Percentiles rank a stretch among this genome's conserved stretches.
These are phyloP conservation scores for Stylophora pistillata DNA, from an alignment of 64 coral and sea anemone genomes.

Conservation along the genomic window DNA sequence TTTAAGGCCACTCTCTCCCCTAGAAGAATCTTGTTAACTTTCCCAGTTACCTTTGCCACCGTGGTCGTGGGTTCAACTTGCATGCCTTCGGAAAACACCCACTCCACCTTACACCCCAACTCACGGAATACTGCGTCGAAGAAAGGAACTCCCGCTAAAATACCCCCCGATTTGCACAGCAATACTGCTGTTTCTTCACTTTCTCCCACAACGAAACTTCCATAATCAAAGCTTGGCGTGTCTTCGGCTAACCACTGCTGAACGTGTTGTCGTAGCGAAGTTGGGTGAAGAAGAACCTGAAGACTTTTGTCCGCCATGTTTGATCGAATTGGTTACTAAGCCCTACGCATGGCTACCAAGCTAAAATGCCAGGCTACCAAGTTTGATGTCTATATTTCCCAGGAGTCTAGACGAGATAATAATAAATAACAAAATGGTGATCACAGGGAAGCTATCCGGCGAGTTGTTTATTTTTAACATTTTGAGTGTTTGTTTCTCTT, in stretches of 20 bases:
- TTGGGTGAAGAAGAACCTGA: constrained; percentile 41
- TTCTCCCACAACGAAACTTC: constrained; percentile 88
- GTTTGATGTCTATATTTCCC: neutral
- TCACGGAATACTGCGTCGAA: constrained; percentile 91
- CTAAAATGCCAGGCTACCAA: neutral
- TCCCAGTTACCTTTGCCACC: constrained; percentile 79
- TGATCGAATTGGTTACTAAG: neutral
- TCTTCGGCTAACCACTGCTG: constrained; percentile 81
- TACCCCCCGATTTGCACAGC: constrained; percentile 88
- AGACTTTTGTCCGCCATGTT: constrained; percentile 1
- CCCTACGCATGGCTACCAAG: neutral
- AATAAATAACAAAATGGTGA: constrained; percentile 42
- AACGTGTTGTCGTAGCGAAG: constrained; percentile 59
- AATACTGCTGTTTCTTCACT: constrained; percentile 84
- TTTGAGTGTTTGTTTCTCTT: constrained; percentile 45
- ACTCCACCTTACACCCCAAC: constrained; percentile 92
- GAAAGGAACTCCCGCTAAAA: constrained; percentile 90
- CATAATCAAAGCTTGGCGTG: constrained; percentile 88
- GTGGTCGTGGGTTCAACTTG: constrained; percentile 62
- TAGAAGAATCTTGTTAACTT: constrained; percentile 83
- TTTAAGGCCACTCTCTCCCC: constrained; percentile 96
- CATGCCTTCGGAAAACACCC: constrained; percentile 70
- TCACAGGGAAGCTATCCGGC: neutral
- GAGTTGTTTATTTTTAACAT: constrained; percentile 79
- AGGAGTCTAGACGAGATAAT: neutral